Evolutionary conservation across 2,888 invertebrate species (phyloP), one percentile per base, ranked within the genome.

Genomic region (Caenorhabditis sp.): DNA sequence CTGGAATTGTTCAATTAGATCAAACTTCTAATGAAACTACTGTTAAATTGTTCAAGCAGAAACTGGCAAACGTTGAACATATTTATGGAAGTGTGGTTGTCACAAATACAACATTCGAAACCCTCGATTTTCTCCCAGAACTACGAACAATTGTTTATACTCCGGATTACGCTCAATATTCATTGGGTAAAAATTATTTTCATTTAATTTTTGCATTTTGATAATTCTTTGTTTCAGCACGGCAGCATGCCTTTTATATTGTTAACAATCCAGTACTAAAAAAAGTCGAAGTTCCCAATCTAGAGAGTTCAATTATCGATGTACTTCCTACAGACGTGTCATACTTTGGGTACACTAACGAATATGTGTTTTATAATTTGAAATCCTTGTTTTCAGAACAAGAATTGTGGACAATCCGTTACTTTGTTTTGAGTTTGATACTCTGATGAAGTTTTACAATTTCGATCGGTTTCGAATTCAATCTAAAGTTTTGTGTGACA

Each of bases 1-100:
- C 12, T 43, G 43, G 43, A 14, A 43, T 43, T 43, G 43, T 43
- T 17, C 12, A 17, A 17, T 17, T 43, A 14, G 43, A 43, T 17
- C 43, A 43, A 43, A 43, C 43, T 10, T 43, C 43, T 10, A 43
- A 25, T 21, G 25, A 21, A 1, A 25, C 17, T 1, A 59, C 59
- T 25, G 31, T 49, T 59, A 7, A 43, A 3, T 25, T 23, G 10
- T 43, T 43, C 7, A 43, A 21, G 43, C 17, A 59, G 49, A 59
- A 59, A 49, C 17, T 59, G 14, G 25, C 59, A 38, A 59, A 59
- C 25, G 49, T 49, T 1, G 23, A 59, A 49, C n/a, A 31, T 23
- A 26, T 59, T 20, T 17, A n/a, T 59, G 59, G 59, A 10, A 38
- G 59, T 23, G 43, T 59, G 2, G 21, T 43, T 49, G 12, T 59